These are phyloP conservation scores for Tichodroma muraria DNA, from an alignment of 2,113 vertebrate genomes.

Conservation along the genomic window DNA sequence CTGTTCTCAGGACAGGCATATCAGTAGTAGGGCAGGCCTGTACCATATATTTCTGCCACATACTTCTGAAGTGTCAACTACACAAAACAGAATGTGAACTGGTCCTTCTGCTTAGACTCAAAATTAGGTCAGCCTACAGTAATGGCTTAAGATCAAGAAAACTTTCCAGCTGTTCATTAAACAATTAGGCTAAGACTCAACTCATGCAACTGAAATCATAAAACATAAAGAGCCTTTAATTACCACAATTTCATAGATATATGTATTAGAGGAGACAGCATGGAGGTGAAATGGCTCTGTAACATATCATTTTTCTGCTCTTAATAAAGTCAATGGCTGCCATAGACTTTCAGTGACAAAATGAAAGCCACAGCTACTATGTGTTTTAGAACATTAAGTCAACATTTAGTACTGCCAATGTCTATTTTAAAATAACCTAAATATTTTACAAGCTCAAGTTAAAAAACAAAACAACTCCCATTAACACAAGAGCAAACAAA, in stretches of 20 bases:
- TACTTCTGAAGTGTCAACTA: neutral
- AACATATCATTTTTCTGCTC: neutral
- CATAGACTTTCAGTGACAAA: neutral
- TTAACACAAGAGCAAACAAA: neutral
- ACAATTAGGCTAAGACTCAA: constrained; percentile 14
- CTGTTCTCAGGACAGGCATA: neutral
- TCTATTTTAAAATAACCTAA: neutral
- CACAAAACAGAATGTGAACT: neutral
- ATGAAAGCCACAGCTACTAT: neutral
- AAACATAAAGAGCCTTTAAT: constrained; percentile 18
- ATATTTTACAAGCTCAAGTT: neutral
- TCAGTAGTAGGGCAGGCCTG: neutral
- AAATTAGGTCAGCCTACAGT: neutral
- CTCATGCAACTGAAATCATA: constrained; percentile 22
- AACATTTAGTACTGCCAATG: neutral
- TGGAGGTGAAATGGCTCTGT: constrained; percentile 1
- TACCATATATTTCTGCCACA: neutral
- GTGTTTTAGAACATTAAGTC: neutral
- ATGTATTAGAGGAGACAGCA: constrained; percentile 10
- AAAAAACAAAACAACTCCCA: neutral
- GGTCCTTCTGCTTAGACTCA: constrained; percentile 19
- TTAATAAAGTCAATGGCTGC: neutral
- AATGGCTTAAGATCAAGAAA: constrained; percentile 33
- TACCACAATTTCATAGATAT: neutral
- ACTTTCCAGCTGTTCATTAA: constrained; percentile 37